phyloP scores from a whole-genome alignment of 1,140 invertebrate species.

The Papilio helenus region DNA sequence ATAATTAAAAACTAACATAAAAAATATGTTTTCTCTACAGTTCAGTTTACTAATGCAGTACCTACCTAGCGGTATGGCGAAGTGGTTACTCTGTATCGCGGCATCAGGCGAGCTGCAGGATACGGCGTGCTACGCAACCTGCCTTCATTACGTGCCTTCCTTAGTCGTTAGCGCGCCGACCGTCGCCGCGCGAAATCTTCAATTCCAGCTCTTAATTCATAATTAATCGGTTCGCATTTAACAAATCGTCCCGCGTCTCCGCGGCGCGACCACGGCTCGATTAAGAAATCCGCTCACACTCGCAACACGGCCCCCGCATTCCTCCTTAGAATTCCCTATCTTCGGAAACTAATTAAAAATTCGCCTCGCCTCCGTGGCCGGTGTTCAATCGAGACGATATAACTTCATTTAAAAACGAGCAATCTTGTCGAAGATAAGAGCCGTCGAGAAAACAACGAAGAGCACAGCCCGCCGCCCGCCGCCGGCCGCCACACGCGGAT shows the following conservation, averaged over 20 bases:
- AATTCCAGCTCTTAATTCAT: conserved; percentile 64
- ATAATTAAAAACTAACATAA: not conserved
- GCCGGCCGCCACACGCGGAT: conserved; percentile 72
- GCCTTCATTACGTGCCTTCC: conserved; percentile 57
- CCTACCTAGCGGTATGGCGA: conserved; percentile 36
- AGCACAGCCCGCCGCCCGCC: conserved; percentile 72
- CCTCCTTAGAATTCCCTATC: conserved; percentile 79
- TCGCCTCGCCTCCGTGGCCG: conserved; percentile 76
- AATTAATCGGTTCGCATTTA: conserved; percentile 65
- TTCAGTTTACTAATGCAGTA: conserved; percentile 39
- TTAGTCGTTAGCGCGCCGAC: conserved; percentile 51
- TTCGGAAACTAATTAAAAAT: conserved; percentile 83
- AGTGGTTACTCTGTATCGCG: conserved; percentile 41
- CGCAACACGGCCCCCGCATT: conserved; percentile 71
- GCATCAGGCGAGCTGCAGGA: conserved; percentile 50
- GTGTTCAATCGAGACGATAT: conserved; percentile 80
- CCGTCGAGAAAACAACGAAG: conserved; percentile 81
- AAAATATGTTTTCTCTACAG: not conserved
- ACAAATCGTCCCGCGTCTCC: conserved; percentile 60
- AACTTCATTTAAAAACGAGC: conserved; percentile 82
- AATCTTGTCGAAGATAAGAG: conserved; percentile 81
- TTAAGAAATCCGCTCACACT: conserved; percentile 74
- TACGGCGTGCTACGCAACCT: not conserved
- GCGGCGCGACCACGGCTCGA: conserved; percentile 69
- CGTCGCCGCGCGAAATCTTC: conserved; percentile 47